Evolutionary conservation across 2,888 invertebrate genomes (phyloP).

Genomic region (Antheraea yamamai): DNA sequence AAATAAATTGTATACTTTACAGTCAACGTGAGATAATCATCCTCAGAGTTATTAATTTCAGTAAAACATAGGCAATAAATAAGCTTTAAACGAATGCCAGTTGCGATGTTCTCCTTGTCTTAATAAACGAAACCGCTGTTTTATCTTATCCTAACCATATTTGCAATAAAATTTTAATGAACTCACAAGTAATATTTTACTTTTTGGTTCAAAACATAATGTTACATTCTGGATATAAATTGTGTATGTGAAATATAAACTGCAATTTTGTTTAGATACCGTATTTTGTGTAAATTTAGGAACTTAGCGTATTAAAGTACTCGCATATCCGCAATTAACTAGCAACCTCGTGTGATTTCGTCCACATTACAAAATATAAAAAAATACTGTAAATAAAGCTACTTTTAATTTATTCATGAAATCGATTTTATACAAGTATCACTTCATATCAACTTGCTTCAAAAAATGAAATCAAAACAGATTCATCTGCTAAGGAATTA

Average conservation of each 20-base stretch:
- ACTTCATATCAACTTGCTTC: background rate
- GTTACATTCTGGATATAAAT: slow-evolving; percentile 47
- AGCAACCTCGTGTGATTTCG: background rate
- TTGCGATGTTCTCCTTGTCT: slow-evolving; percentile 30
- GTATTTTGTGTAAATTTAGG: background rate
- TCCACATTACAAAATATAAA: background rate
- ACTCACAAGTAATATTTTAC: slow-evolving; percentile 33
- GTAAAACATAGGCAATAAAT: background rate
- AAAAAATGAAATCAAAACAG: background rate
- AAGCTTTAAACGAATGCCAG: background rate
- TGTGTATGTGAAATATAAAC: background rate
- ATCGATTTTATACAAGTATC: background rate
- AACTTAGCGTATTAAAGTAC: background rate
- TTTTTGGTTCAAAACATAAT: slow-evolving; percentile 54
- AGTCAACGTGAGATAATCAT: background rate
- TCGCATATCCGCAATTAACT: background rate
- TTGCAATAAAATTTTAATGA: slow-evolving; percentile 71
- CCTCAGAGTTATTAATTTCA: background rate
- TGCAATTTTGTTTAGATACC: background rate
- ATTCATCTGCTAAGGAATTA: background rate
- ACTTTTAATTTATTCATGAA: background rate
- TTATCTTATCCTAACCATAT: slow-evolving; percentile 58
- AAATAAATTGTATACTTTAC: background rate
- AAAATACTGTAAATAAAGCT: background rate
- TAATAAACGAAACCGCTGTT: slow-evolving; percentile 37